phyloP scores from a whole-genome alignment of 2,113 vertebrate species.

The Gallinago paraguaiae region DNA sequence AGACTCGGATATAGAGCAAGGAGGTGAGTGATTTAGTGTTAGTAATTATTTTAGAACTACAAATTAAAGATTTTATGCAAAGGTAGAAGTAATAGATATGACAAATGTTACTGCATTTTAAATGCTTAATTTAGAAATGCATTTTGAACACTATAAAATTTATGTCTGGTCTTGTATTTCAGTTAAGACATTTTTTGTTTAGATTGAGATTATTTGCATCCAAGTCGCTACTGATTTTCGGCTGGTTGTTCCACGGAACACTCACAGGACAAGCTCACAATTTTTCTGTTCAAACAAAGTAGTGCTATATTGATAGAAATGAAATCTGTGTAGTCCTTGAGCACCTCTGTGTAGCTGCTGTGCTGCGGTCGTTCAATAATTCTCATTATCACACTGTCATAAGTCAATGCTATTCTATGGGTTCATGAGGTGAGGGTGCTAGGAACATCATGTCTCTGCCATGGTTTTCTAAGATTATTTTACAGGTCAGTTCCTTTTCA shows the following conservation, averaged over 20 bases:
- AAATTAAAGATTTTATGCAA: background rate
- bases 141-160: background rate
- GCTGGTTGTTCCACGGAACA: background rate
- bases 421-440: background rate
- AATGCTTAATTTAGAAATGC: background rate
- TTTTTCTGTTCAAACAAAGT: background rate
- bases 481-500: background rate
- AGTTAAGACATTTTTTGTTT: background rate
- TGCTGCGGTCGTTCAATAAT: background rate
- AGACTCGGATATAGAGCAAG: constrained; percentile 96
- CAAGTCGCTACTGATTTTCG: background rate
- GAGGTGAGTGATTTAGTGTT: constrained; percentile 79
- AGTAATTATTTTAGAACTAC: background rate
- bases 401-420: background rate
- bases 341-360: background rate
- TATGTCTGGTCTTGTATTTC: background rate
- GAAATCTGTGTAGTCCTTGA: background rate
- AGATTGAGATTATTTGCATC: background rate
- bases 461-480: background rate
- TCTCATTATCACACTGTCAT: background rate
- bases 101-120: background rate
- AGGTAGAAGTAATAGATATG: background rate
- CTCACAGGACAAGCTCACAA: background rate
- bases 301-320: background rate
- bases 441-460: background rate